A percentile compares a stretch with the other conserved stretches of the same genome.
Conservation (phyloP, 2,113 vertebrate genomes). For the Lynx canadensis region DNA sequence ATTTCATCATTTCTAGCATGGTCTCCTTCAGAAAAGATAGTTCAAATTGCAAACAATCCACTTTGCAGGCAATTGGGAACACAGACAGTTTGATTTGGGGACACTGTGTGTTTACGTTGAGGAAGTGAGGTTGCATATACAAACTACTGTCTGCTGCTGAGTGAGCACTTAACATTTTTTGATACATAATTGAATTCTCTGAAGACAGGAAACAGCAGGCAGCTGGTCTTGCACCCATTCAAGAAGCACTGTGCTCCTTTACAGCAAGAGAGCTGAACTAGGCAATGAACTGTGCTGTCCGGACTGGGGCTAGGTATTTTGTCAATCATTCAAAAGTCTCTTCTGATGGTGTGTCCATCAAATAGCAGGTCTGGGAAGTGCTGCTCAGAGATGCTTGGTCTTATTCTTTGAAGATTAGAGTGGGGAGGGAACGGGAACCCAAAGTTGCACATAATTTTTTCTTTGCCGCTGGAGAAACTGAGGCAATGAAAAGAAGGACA, state of each 20-base stretch:
- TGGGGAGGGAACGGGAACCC: not conserved
- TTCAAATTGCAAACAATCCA: not conserved
- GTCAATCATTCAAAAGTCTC: not conserved
- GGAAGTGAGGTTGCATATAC: not conserved
- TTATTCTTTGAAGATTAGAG: not conserved
- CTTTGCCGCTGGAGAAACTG: conserved; percentile 57
- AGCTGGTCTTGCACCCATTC: not conserved
- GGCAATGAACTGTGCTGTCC: not conserved
- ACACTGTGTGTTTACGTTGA: not conserved
- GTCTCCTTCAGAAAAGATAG: not conserved
- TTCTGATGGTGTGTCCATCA: not conserved
- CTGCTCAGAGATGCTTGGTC: not conserved
- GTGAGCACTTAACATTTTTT: not conserved
- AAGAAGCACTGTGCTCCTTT: not conserved
- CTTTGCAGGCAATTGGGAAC: not conserved
- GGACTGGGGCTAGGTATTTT: not conserved
- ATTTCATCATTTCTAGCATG: not conserved
- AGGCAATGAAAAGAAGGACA: conserved; percentile 36
- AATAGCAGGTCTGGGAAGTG: not conserved
- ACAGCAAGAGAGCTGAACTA: not conserved
- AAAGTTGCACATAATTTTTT: not conserved
- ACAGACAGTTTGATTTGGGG: not conserved
- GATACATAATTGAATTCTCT: not conserved
- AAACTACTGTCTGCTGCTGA: not conserved
- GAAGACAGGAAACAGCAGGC: not conserved